phyloP scores from a whole-genome alignment of 2,113 vertebrate genomes.

The Capra hircus region DNA sequence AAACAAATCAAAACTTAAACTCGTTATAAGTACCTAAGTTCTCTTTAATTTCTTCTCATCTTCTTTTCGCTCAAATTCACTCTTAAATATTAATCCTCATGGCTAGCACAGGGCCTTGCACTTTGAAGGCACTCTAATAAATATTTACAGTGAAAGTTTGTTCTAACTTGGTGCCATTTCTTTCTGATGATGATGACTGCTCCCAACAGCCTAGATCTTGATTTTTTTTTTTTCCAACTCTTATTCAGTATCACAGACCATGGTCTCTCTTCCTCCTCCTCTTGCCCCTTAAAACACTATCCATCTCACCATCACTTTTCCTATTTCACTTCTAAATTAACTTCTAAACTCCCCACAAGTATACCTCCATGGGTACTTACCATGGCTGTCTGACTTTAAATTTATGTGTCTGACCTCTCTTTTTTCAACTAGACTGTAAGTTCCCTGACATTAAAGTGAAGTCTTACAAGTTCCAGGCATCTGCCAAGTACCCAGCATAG shows the following conservation, averaged over 20 bases:
- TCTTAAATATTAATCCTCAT: neutral
- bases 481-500: neutral
- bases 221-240: neutral
- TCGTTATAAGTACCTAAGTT: neutral
- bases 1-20: neutral
- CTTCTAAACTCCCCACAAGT: neutral
- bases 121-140: neutral
- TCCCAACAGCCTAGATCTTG: neutral
- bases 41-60: neutral
- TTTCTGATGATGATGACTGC: neutral
- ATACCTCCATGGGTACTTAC: neutral
- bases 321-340: neutral
- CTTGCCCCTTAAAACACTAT: neutral
- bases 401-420: neutral
- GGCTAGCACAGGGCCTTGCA: neutral
- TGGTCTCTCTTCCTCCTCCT: neutral
- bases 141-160: neutral
- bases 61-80: neutral
- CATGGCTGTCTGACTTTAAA: neutral
- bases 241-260: neutral
- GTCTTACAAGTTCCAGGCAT: neutral
- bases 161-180: neutral
- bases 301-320: neutral
- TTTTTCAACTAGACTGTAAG: neutral
- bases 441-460: neutral